A percentile compares a stretch with the other conserved stretches of the same genome.
These are phyloP conservation scores for Montipora efflorescens DNA, from an alignment of 64 coral and sea anemone species.

Conservation along the genomic window DNA sequence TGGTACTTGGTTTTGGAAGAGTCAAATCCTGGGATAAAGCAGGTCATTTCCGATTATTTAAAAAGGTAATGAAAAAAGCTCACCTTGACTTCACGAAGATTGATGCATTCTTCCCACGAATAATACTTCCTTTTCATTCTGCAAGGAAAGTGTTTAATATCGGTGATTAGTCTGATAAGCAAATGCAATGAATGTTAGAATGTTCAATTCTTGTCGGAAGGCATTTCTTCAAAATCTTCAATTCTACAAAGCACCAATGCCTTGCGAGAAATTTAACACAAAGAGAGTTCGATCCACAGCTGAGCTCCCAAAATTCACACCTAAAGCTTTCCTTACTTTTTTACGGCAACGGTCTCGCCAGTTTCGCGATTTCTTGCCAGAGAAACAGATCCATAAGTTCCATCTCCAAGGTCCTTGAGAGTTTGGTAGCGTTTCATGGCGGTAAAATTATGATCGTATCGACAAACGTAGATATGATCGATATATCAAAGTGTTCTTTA, in stretches of 20 bases:
- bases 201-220: not conserved
- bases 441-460: constrained; percentile 12
- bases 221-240: not conserved
- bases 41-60: not conserved
- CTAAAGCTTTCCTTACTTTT: constrained; percentile 77
- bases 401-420: constrained; percentile 91
- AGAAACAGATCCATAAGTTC: constrained; percentile 94
- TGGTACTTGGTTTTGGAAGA: not conserved
- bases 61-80: not conserved
- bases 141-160: constrained; percentile 35
- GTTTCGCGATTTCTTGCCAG: constrained; percentile 92
- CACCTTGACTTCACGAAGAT: constrained; percentile 98
- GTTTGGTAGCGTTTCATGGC: constrained; percentile 93
- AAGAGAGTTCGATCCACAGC: not conserved
- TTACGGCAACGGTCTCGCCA: constrained; percentile 97
- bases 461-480: not conserved
- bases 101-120: constrained; percentile 98
- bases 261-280: not conserved
- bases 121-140: constrained; percentile 99
- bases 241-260: not conserved
- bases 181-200: not conserved
- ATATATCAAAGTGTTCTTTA: not conserved
- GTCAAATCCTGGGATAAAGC: not conserved
- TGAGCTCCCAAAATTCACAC: not conserved
- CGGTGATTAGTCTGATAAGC: not conserved